These are phyloP conservation scores for Acrocephalus scirpaceus DNA, from an alignment of 2,797 vertebrate genomes.

Conservation along the genomic window DNA sequence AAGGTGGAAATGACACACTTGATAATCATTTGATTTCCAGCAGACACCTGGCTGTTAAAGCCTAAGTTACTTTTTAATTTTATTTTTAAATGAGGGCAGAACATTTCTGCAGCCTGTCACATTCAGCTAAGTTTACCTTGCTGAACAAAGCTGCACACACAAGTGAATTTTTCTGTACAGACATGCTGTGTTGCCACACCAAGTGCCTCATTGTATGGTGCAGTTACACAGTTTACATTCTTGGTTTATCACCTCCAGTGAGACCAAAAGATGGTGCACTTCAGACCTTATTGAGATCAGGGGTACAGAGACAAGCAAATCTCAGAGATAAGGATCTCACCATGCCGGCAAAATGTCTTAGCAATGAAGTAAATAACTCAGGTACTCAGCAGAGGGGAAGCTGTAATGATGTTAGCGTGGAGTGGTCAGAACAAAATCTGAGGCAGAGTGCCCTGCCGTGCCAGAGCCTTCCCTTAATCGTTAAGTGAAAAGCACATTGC, in stretches of 20 bases:
- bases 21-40: background rate
- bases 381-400: background rate
- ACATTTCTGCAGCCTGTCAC: background rate
- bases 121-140: background rate
- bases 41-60: background rate
- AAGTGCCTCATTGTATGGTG: rapidly evolving
- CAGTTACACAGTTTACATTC: background rate
- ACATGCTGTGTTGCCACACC: rapidly evolving
- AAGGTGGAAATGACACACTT: background rate
- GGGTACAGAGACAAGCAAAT: background rate
- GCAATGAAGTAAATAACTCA: background rate
- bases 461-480: background rate
- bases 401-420: background rate
- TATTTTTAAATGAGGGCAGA: background rate
- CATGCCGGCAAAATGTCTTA: background rate
- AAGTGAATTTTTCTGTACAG: background rate
- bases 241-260: background rate
- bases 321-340: background rate
- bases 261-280: background rate
- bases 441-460: rapidly evolving
- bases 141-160: background rate
- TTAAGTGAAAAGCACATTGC: background rate
- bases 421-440: background rate
- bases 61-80: background rate
- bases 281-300: background rate